A percentile compares a stretch with the other conserved stretches of the same genome.
Evolutionary conservation across 2,888 invertebrate species (phyloP).

Genomic region (Pristionchus fissidentatus): DNA sequence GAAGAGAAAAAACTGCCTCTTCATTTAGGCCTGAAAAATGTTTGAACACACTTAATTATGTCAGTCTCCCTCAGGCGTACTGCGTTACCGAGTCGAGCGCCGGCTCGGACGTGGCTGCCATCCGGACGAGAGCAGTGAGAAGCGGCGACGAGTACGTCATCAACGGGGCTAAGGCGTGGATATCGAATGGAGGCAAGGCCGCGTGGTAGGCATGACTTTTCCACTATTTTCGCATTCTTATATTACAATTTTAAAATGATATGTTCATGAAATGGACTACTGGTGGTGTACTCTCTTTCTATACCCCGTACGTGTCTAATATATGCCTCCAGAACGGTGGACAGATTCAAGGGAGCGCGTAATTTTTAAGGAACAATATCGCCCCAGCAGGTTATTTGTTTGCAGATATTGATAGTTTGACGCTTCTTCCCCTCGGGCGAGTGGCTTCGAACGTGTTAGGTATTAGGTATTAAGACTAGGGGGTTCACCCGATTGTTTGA

Average conservation of each 20-base stretch:
- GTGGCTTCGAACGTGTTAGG: too few species aligned
- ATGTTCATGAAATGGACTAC: not conserved
- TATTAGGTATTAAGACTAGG: too few species aligned
- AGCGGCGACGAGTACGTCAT: conserved; percentile 86
- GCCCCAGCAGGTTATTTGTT: not conserved
- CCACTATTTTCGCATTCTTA: not conserved
- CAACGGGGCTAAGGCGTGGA: conserved; percentile 99
- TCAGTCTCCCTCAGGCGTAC: conserved; percentile 80
- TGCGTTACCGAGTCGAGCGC: conserved; percentile 95
- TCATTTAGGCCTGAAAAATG: not conserved
- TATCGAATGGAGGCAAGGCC: conserved; percentile 95
- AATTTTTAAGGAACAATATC: too few species aligned
- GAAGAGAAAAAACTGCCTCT: not conserved
- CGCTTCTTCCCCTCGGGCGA: too few species aligned
- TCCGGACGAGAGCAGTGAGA: conserved; percentile 88
- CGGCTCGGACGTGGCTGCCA: conserved; percentile 93
- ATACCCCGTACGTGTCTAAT: too few species aligned
- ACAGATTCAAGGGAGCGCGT: not conserved
- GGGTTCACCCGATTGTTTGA: too few species aligned
- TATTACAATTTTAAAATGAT: not conserved
- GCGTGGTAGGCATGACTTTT: conserved; percentile 83
- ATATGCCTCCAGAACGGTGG: too few species aligned
- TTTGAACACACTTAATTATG: not conserved
- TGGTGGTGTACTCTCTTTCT: too few species aligned
- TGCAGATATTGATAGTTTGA: too few species aligned